Conservation (phyloP, 2,888 invertebrate genomes). For the Leuctra nigra region DNA sequence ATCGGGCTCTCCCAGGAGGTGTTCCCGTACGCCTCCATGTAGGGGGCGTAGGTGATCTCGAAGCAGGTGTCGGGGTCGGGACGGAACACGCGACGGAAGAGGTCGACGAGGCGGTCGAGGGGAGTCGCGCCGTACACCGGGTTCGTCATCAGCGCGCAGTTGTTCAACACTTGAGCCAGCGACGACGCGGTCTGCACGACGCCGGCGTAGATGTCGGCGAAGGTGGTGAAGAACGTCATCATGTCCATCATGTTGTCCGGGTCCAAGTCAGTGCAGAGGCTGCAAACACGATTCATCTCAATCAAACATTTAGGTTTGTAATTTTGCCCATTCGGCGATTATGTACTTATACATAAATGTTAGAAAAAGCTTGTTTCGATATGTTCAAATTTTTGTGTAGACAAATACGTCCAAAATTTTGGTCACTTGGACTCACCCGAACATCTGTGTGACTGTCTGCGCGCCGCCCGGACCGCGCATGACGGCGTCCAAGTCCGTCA, state of each 20-base stretch:
- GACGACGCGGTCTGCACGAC: conserved; percentile 31
- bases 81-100: not conserved
- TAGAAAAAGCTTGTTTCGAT: too few species aligned
- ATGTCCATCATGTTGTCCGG: conserved; percentile 34
- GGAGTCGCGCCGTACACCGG: conserved; percentile 3
- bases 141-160: not conserved
- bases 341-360: too few species aligned
- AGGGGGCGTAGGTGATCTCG: not conserved
- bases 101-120: not conserved
- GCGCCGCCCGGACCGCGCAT: too few species aligned
- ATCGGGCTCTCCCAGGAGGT: not conserved
- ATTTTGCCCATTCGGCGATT: too few species aligned
- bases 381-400: too few species aligned
- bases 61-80: not conserved
- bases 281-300: too few species aligned
- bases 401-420: too few species aligned
- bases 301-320: too few species aligned
- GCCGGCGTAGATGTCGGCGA: conserved; percentile 35
- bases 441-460: too few species aligned
- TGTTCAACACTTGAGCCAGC: not conserved
- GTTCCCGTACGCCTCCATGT: not conserved
- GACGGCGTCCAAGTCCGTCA: too few species aligned
- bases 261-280: conserved; percentile 36
- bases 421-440: too few species aligned
- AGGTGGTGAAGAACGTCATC: conserved; percentile 40